Evolutionary conservation across 2,888 invertebrate genomes (phyloP).

Genomic region (Pyralis farinalis): DNA sequence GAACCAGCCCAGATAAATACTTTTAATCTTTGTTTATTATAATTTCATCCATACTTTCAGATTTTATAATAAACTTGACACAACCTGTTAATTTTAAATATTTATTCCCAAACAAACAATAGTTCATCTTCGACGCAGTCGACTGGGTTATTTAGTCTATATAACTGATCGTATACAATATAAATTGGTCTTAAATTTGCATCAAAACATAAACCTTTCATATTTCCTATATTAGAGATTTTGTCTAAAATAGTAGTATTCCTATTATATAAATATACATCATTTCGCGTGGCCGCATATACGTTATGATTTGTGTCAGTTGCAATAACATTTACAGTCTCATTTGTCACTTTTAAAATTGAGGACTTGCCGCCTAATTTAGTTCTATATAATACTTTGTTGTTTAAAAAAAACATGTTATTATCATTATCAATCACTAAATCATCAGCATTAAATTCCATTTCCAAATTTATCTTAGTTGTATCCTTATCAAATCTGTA

Average conservation of each 20-base stretch:
- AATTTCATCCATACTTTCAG: too few relatives aligned
- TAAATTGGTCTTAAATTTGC: conserved; percentile 53
- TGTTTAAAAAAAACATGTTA: conserved; percentile 52
- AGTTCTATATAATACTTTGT: conserved; percentile 44
- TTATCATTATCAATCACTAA: conserved; percentile 55
- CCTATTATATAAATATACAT: conserved; percentile 59
- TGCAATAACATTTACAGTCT: conserved; percentile 35
- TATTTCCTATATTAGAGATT: conserved; percentile 41
- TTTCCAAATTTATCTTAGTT: conserved; percentile 38
- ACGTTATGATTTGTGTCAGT: conserved; percentile 47
- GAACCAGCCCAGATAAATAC: too few relatives aligned
- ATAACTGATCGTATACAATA: conserved; percentile 48
- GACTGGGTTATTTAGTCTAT: conserved; percentile 43
- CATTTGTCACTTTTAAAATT: not conserved
- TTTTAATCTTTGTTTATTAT: too few relatives aligned
- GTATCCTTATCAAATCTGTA: conserved; percentile 52
- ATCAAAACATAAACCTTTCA: conserved; percentile 52
- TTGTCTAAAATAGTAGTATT: conserved; percentile 63
- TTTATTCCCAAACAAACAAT: conserved; percentile 9
- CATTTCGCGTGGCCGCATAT: conserved; percentile 44
- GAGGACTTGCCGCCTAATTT: conserved; percentile 45
- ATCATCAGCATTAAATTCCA: conserved; percentile 46
- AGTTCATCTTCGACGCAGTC: conserved; percentile 35
- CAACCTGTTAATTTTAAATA: too few relatives aligned
- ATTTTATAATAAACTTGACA: too few relatives aligned